These are phyloP conservation scores for Mormyrops attenuatus DNA, from an alignment of 2,797 vertebrate species.

Conservation along the genomic window DNA sequence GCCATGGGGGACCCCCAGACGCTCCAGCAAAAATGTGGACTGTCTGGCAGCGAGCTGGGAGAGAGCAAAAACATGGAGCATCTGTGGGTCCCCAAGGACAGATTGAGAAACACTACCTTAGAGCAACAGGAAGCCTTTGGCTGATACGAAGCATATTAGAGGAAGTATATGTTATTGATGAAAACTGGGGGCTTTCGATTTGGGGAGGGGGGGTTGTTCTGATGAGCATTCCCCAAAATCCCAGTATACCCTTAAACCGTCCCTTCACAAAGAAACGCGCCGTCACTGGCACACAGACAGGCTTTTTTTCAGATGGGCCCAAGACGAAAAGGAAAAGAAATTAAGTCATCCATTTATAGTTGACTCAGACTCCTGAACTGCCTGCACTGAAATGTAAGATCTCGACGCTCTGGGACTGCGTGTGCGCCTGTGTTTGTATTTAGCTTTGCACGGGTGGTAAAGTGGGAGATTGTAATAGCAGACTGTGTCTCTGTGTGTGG, in stretches of 20 bases:
- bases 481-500: constrained; percentile 9
- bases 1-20: not conserved
- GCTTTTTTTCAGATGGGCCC: not conserved
- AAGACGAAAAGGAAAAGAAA: not conserved
- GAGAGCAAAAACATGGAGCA: not conserved
- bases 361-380: not conserved
- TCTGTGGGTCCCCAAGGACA: not conserved
- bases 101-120: not conserved
- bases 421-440: not conserved
- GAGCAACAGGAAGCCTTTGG: not conserved
- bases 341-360: not conserved
- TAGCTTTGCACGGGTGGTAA: not conserved
- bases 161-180: not conserved
- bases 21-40: not conserved
- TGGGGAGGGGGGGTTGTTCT: not conserved
- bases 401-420: not conserved
- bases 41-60: not conserved
- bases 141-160: constrained; percentile 2
- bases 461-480: constrained; percentile 4
- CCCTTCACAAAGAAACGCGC: not conserved
- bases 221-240: not conserved
- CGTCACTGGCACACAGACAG: not conserved
- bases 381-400: not conserved
- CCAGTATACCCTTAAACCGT: not conserved
- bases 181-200: not conserved